phyloP scores from a whole-genome alignment of 1,140 invertebrate genomes.

The Pseudomyrmex gracilis region DNA sequence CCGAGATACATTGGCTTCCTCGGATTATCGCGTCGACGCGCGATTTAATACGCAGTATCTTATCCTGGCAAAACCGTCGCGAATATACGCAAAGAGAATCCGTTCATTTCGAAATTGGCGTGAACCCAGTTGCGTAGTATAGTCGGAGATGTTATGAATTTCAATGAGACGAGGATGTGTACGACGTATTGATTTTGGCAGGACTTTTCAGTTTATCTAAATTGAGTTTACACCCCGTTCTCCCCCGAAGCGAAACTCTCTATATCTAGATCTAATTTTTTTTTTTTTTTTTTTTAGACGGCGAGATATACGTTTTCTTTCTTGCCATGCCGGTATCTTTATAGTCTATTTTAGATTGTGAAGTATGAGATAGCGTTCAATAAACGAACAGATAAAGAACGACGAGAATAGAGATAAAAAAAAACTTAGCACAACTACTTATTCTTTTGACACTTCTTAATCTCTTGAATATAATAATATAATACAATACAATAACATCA shows the following conservation, averaged over 20 bases:
- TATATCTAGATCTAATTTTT: too few species aligned
- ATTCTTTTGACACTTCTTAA: too few species aligned
- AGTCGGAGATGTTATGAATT: slow-evolving; percentile 29
- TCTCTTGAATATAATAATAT: too few species aligned
- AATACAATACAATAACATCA: too few species aligned
- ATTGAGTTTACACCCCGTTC: background rate
- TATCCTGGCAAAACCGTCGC: background rate
- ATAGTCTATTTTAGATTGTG: background rate
- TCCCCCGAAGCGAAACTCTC: background rate
- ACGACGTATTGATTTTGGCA: slow-evolving; percentile 20
- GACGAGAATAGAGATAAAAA: too few species aligned
- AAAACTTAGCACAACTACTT: too few species aligned
- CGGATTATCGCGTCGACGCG: slow-evolving; percentile 39
- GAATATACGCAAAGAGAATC: background rate
- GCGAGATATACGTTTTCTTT: background rate
- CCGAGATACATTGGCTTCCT: slow-evolving; percentile 15
- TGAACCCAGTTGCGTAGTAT: background rate
- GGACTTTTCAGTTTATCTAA: slow-evolving; percentile 20
- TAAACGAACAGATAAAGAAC: too few species aligned
- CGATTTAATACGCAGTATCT: slow-evolving; percentile 33
- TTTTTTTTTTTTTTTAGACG: too few species aligned
- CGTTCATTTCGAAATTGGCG: slow-evolving; percentile 21
- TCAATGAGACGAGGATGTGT: slow-evolving; percentile 13
- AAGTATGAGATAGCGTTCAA: too few species aligned
- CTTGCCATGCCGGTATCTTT: background rate